Evolutionary conservation across 2,888 invertebrate genomes (phyloP).

Genomic region (Hylaea fasciaria): DNA sequence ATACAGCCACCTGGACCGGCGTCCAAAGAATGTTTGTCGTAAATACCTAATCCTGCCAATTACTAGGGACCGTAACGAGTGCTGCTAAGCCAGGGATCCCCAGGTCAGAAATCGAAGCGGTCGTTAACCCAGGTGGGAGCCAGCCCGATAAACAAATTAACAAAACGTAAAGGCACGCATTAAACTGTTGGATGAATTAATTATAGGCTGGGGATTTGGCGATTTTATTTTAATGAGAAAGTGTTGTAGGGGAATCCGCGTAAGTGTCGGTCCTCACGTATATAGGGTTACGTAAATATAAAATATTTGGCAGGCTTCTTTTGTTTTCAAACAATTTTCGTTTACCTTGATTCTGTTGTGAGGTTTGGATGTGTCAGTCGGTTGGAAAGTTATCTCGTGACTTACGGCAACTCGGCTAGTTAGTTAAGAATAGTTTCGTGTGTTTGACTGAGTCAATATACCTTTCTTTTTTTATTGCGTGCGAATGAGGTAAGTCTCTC

Average conservation of each 20-base stretch:
- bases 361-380: no score
- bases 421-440: no score
- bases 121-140: slow-evolving; percentile 40
- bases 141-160: slow-evolving; percentile 57
- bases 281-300: no score
- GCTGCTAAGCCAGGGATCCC: slow-evolving; percentile 31
- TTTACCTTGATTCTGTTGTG: no score
- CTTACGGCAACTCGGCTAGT: no score
- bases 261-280: no score
- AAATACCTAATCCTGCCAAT: slow-evolving; percentile 34
- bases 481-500: not conserved
- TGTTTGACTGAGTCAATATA: no score
- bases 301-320: no score
- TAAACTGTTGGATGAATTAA: slow-evolving; percentile 22
- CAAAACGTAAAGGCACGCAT: slow-evolving; percentile 45
- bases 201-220: slow-evolving; percentile 10
- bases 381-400: no score
- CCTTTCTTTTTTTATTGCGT: no score
- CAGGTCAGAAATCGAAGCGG: slow-evolving; percentile 27
- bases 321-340: no score
- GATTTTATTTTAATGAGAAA: not conserved
- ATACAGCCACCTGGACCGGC: not conserved
- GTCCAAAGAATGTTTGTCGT: slow-evolving; percentile 13
- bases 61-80: slow-evolving; percentile 30
- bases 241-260: no score